These are phyloP conservation scores for Machimus atricapillus DNA, from an alignment of 2,888 invertebrate genomes.

Conservation along the genomic window DNA sequence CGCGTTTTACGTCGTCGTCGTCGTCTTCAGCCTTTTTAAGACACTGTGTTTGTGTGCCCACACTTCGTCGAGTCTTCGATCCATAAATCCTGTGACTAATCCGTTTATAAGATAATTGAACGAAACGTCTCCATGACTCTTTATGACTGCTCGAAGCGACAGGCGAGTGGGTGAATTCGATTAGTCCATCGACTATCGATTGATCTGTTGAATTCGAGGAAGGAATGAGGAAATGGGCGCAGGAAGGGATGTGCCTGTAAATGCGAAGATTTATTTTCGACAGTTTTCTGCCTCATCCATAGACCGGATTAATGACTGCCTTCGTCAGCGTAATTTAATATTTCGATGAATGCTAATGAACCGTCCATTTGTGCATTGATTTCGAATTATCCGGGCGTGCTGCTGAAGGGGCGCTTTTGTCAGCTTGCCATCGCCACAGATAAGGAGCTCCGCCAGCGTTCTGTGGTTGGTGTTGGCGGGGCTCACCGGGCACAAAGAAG, in stretches of 20 bases:
- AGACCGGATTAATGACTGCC: background rate
- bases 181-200: background rate
- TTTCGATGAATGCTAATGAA: background rate
- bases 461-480: background rate
- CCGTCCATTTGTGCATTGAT: background rate
- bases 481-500: background rate
- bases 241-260: background rate
- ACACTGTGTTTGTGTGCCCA: background rate
- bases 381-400: background rate
- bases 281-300: background rate
- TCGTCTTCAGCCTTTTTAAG: background rate
- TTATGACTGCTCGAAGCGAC: background rate
- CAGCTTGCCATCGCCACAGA: background rate
- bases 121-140: slow-evolving; percentile 13
- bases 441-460: background rate
- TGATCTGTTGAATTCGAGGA: background rate
- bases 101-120: slow-evolving; percentile 6
- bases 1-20: background rate
- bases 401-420: background rate
- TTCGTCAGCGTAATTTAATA: background rate
- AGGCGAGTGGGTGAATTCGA: background rate
- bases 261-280: background rate
- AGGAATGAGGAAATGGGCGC: background rate
- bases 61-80: background rate
- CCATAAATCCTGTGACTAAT: background rate